Conservation (phyloP, 1,140 invertebrate genomes). For the Acyrthosiphon pisum region DNA sequence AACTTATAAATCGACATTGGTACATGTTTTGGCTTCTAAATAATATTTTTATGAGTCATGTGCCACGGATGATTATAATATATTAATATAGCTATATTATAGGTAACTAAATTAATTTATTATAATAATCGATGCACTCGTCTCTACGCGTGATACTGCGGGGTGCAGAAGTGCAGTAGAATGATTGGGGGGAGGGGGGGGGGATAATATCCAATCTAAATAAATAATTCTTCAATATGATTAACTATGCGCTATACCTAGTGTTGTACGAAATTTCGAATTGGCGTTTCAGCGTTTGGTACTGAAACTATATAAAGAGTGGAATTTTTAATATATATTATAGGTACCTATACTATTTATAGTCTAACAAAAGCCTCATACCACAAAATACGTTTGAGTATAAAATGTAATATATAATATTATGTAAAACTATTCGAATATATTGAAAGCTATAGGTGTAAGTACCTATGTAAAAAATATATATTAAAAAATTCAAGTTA, state of each 20-base stretch:
- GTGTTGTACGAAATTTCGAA: background rate
- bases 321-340: background rate
- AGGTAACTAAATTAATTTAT: background rate
- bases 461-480: background rate
- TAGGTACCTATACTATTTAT: background rate
- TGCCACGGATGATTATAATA: background rate
- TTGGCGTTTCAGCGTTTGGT: background rate
- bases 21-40: background rate
- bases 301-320: background rate
- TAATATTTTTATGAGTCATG: background rate
- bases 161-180: background rate
- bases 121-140: background rate
- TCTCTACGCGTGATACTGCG: too few species aligned
- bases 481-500: background rate
- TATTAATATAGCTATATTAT: background rate
- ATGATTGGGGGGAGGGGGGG: fast-evolving
- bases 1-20: background rate
- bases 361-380: background rate
- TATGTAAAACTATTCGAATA: background rate
- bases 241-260: background rate
- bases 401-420: background rate
- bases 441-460: background rate
- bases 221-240: background rate
- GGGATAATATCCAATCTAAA: background rate
- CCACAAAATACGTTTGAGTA: background rate